A percentile compares a stretch with the other conserved stretches of the same genome.
Evolutionary conservation across 2,113 vertebrate genomes (phyloP).

Genomic region (Myotis davidii): DNA sequence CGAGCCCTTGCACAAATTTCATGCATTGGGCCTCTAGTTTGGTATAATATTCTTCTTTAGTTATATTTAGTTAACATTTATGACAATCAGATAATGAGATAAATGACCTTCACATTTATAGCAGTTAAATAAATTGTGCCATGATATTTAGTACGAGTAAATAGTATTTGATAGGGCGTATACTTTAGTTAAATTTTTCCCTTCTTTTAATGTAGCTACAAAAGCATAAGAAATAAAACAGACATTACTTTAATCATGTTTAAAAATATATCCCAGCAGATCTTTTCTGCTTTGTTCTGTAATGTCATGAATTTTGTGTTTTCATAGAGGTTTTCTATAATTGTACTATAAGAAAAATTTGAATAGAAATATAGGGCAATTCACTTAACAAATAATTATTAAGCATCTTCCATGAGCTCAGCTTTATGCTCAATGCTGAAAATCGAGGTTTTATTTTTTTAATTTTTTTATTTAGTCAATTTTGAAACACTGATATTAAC

Average conservation of each 20-base stretch:
- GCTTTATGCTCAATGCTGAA: neutral
- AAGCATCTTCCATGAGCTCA: neutral
- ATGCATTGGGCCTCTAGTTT: neutral
- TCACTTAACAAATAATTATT: neutral
- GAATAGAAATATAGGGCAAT: neutral
- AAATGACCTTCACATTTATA: neutral
- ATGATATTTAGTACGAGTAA: neutral
- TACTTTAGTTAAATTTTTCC: neutral
- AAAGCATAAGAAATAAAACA: constrained; percentile 17
- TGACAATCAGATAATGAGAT: neutral
- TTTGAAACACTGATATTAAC: neutral
- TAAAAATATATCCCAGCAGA: neutral
- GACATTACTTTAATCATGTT: neutral
- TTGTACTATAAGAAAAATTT: neutral
- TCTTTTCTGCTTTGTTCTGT: neutral
- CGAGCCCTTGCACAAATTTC: too few species aligned
- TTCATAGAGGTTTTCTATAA: neutral
- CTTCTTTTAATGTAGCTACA: neutral
- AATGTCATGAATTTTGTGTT: neutral
- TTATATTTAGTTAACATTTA: neutral
- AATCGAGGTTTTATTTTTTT: neutral
- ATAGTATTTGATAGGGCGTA: neutral
- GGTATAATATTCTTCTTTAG: neutral
- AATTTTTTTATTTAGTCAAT: neutral
- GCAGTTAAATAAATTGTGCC: neutral